These are phyloP conservation scores for Trachelus tabidus DNA, from an alignment of 2,888 invertebrate genomes.

Conservation along the genomic window DNA sequence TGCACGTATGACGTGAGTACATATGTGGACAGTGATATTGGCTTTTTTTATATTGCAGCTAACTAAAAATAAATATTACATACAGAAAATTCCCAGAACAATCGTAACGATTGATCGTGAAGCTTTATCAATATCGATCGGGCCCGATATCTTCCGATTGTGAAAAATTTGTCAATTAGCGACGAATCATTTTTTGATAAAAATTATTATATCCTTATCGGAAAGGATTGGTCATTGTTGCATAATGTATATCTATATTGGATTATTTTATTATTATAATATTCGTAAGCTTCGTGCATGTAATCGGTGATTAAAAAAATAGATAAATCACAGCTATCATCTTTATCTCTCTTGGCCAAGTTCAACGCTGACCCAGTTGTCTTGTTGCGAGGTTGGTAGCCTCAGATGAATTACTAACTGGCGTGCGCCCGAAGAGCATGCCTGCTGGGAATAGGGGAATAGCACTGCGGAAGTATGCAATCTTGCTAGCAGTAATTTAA, in stretches of 20 bases:
- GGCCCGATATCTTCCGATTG: background rate
- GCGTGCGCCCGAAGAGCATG: slow-evolving; percentile 23
- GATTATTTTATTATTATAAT: background rate
- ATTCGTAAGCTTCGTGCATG: background rate
- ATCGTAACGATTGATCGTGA: too few relatives aligned
- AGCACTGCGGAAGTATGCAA: slow-evolving; percentile 28
- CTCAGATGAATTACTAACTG: slow-evolving; percentile 30
- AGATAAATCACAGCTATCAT: background rate
- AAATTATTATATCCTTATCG: background rate
- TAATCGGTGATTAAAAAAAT: too few relatives aligned
- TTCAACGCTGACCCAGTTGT: slow-evolving; percentile 4
- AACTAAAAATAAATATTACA: too few relatives aligned
- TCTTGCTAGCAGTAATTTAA: slow-evolving; percentile 32
- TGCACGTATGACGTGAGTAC: too few relatives aligned
- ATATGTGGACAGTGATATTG: too few relatives aligned
- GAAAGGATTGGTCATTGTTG: background rate
- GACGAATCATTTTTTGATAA: background rate
- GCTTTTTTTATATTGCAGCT: too few relatives aligned
- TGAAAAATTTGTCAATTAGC: too few relatives aligned
- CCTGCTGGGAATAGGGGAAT: slow-evolving; percentile 10
- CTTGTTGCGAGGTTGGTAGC: slow-evolving; percentile 5
- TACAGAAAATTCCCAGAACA: too few relatives aligned
- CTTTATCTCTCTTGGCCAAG: background rate
- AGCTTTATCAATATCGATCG: background rate
- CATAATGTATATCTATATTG: background rate